Conservation (phyloP, 2,797 vertebrate genomes). For the Rousettus madagascariensis region DNA sequence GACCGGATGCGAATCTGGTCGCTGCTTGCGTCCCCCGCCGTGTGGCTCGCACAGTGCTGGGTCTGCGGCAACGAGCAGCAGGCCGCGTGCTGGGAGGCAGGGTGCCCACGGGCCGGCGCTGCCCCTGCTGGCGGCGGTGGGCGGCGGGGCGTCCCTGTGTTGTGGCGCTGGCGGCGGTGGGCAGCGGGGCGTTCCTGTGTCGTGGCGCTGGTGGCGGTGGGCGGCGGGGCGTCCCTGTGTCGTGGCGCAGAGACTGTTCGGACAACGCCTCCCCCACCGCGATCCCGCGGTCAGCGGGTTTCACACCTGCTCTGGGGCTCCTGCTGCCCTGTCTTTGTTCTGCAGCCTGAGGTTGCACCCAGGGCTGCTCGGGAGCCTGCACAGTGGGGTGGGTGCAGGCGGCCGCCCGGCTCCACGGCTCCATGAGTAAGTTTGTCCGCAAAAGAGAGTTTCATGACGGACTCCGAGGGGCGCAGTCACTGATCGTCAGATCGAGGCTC, state of each 20-base stretch:
- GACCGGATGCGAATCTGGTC: slow-evolving; percentile 74
- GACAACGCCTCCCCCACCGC: slow-evolving; percentile 43
- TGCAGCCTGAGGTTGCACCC: slow-evolving; percentile 65
- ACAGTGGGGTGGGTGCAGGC: too few species aligned
- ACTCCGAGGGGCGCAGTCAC: neutral
- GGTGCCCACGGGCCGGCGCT: neutral
- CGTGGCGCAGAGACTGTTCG: neutral
- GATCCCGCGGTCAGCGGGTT: neutral
- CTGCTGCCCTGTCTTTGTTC: slow-evolving; percentile 36
- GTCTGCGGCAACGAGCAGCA: neutral
- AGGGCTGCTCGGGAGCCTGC: slow-evolving; percentile 44
- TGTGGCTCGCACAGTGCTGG: neutral
- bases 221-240: neutral
- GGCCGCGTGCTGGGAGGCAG: neutral
- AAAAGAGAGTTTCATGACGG: neutral
- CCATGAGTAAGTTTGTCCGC: neutral
- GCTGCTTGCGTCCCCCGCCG: slow-evolving; percentile 17
- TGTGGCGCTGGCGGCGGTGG: too few species aligned
- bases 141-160: neutral
- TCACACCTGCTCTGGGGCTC: slow-evolving; percentile 54
- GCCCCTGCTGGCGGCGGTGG: neutral
- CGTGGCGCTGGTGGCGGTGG: neutral
- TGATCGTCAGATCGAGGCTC: rapidly evolving
- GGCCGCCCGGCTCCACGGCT: neutral
- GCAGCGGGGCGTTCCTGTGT: neutral